Conservation (phyloP, 1,140 invertebrate species). For the Trissolcus basalis region DNA sequence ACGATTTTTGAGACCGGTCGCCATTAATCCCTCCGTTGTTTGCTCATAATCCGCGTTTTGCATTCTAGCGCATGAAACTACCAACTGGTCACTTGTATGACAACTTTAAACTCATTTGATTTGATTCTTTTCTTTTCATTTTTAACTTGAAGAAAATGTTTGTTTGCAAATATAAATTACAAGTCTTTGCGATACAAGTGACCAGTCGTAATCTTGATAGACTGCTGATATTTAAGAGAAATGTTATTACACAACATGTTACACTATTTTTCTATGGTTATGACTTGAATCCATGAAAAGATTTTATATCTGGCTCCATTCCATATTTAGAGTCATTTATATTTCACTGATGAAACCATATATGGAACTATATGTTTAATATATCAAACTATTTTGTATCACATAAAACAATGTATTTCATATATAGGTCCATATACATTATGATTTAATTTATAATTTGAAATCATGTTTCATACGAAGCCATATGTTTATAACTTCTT, state of each 20-base stretch:
- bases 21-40: slow-evolving; percentile 53
- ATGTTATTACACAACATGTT: slow-evolving; percentile 64
- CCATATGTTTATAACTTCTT: too few species aligned
- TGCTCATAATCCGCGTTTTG: slow-evolving; percentile 51
- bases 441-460: too few species aligned
- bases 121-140: too few species aligned
- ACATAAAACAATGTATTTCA: too few species aligned
- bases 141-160: too few species aligned
- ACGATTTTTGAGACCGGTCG: slow-evolving; percentile 12
- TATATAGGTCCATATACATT: too few species aligned
- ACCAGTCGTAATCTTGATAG: slow-evolving; percentile 52
- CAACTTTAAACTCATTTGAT: too few species aligned
- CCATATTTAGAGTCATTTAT: too few species aligned
- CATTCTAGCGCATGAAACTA: slow-evolving; percentile 49
- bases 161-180: slow-evolving; percentile 5
- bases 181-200: slow-evolving; percentile 61
- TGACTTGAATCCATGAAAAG: slow-evolving; percentile 63
- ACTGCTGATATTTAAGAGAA: slow-evolving; percentile 52
- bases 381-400: too few species aligned
- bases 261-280: slow-evolving; percentile 71
- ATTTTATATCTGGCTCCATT: slow-evolving; percentile 1
- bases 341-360: too few species aligned
- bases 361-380: too few species aligned
- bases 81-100: slow-evolving; percentile 34
- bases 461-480: too few species aligned